These are phyloP conservation scores for Oscheius sp. DNA, from an alignment of 2,888 invertebrate genomes.

Conservation along the genomic window DNA sequence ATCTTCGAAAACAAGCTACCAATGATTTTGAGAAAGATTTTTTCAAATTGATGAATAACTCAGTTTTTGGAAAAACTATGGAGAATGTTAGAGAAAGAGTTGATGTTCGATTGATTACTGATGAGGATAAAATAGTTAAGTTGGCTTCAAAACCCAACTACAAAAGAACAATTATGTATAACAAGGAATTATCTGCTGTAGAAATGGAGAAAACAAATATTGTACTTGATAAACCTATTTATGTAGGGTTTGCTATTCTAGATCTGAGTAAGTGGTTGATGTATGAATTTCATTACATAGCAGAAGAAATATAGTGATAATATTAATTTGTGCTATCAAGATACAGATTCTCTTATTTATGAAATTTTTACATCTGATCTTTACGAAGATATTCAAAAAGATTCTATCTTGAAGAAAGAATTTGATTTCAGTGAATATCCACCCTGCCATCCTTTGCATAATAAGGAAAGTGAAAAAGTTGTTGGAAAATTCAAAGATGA, in stretches of 20 bases:
- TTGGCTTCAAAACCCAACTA: conserved; percentile 47
- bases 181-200: conserved; percentile 39
- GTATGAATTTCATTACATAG: conserved; percentile 61
- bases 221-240: conserved; percentile 37
- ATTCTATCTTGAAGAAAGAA: conserved; percentile 39
- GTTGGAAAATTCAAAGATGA: conserved; percentile 72
- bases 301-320: conserved; percentile 42
- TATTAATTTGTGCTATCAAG: conserved; percentile 60
- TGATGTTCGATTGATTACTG: no score
- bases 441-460: conserved; percentile 53
- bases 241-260: conserved; percentile 52
- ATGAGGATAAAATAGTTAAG: conserved; percentile 40
- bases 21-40: conserved; percentile 73
- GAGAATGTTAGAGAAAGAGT: conserved; percentile 74
- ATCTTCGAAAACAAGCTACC: conserved; percentile 55
- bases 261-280: conserved; percentile 57
- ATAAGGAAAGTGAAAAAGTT: conserved; percentile 63
- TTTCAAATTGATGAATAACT: conserved; percentile 74
- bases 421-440: conserved; percentile 69
- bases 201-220: conserved; percentile 50
- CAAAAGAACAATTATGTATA: conserved; percentile 43
- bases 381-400: conserved; percentile 68
- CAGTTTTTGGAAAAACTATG: conserved; percentile 74
- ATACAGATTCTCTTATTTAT: conserved; percentile 67
- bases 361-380: conserved; percentile 71